phyloP scores from a whole-genome alignment of 2,888 invertebrate genomes.

The Pteria penguin region DNA sequence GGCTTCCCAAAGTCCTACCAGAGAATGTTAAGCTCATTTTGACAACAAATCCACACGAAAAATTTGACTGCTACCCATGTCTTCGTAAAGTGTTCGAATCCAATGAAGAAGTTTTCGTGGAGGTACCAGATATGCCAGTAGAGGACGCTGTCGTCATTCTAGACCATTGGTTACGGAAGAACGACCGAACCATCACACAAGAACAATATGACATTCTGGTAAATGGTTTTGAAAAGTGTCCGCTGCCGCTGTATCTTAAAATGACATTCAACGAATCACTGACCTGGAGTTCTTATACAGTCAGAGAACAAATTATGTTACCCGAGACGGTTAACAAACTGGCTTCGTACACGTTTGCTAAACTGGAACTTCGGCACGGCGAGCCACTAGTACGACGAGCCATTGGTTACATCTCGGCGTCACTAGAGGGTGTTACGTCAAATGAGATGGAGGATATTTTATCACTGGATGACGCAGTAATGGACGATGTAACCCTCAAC shows the following conservation, averaged over 20 bases:
- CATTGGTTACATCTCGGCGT: slow-evolving; percentile 87
- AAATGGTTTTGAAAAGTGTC: slow-evolving; percentile 81
- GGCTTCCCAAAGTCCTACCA: slow-evolving; percentile 89
- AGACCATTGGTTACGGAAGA: slow-evolving; percentile 62
- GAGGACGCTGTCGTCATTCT: slow-evolving; percentile 67
- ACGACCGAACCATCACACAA: slow-evolving; percentile 71
- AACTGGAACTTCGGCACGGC: slow-evolving; percentile 74
- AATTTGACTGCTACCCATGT: slow-evolving; percentile 61
- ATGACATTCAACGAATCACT: slow-evolving; percentile 68
- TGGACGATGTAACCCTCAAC: slow-evolving; percentile 62
- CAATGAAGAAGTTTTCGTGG: slow-evolving; percentile 60
- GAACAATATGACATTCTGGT: slow-evolving; percentile 86
- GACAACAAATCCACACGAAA: slow-evolving; percentile 71
- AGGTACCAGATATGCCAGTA: slow-evolving; percentile 64
- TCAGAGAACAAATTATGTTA: slow-evolving; percentile 59
- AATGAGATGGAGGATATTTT: slow-evolving; percentile 87
- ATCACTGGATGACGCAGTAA: slow-evolving; percentile 77
- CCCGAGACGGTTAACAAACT: slow-evolving; percentile 68
- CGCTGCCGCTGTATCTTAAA: slow-evolving; percentile 71
- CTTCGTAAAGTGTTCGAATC: slow-evolving; percentile 56
- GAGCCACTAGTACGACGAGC: slow-evolving; percentile 80
- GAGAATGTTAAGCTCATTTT: slow-evolving; percentile 87
- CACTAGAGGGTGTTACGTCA: slow-evolving; percentile 89
- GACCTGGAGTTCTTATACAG: slow-evolving; percentile 69
- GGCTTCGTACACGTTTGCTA: slow-evolving; percentile 67